Conservation (phyloP, 2,113 vertebrate genomes). For the Melanotaenia duboulayi region DNA sequence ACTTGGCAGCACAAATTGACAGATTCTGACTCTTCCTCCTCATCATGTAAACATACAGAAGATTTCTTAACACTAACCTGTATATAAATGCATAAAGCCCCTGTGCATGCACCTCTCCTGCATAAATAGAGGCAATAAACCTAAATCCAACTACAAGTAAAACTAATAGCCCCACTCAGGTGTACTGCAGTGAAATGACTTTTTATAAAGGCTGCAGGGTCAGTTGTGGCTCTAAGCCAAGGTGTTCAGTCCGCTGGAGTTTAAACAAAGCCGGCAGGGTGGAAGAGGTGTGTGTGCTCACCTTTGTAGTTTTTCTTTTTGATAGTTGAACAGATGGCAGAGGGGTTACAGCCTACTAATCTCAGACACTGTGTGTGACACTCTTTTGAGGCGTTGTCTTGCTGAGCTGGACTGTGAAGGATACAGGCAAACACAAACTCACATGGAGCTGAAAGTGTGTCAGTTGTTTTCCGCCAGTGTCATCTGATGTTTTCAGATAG, state of each 20-base stretch:
- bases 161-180: neutral
- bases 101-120: neutral
- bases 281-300: conserved; percentile 1
- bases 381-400: conserved; percentile 27
- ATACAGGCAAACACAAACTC: conserved; percentile 5
- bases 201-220: conserved; percentile 1
- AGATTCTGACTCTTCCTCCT: neutral
- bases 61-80: neutral
- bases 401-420: conserved; percentile 25
- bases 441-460: conserved; percentile 15
- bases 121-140: neutral
- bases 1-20: neutral
- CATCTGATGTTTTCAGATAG: conserved; percentile 3
- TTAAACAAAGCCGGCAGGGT: conserved; percentile 34
- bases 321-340: conserved; percentile 54
- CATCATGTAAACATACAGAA: neutral
- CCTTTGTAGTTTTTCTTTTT: conserved; percentile 41
- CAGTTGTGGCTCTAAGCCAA: neutral
- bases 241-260: conserved; percentile 27
- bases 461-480: conserved; percentile 1
- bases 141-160: neutral
- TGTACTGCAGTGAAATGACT: conserved; percentile 12
- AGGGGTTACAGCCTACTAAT: conserved; percentile 44
- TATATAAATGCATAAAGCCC: neutral
- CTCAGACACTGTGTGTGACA: conserved; percentile 31